These are phyloP conservation scores for Phocides pigmalion DNA, from an alignment of 1,140 invertebrate genomes.

Conservation along the genomic window DNA sequence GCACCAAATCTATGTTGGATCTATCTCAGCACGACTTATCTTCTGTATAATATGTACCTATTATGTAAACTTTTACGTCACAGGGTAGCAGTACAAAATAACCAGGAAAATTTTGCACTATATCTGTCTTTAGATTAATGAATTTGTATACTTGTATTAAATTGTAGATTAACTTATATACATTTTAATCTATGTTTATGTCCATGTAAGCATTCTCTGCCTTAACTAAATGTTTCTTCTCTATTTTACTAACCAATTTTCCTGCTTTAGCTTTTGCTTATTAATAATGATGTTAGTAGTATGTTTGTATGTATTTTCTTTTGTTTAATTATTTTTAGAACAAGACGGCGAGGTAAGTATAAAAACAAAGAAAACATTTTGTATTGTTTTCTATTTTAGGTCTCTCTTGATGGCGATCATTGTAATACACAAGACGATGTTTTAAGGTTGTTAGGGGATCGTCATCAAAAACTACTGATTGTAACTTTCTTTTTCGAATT, in stretches of 20 bases:
- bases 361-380: no score
- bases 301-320: no score
- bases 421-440: no score
- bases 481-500: no score
- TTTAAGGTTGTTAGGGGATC: no score
- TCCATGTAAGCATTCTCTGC: neutral
- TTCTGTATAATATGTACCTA: neutral
- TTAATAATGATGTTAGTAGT: no score
- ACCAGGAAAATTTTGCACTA: neutral
- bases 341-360: no score
- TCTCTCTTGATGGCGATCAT: no score
- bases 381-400: no score
- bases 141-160: neutral
- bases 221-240: neutral
- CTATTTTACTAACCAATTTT: neutral
- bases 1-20: conserved; percentile 35
- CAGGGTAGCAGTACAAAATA: neutral
- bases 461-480: no score
- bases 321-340: no score
- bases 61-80: neutral
- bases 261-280: no score
- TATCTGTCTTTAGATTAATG: neutral
- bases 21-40: conserved; percentile 25
- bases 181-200: neutral
- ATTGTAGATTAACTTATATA: neutral